A percentile compares a stretch with the other conserved stretches of the same genome.
These are phyloP conservation scores for Cactoblastis cactorum DNA, from an alignment of 2,888 invertebrate species.

Conservation along the genomic window DNA sequence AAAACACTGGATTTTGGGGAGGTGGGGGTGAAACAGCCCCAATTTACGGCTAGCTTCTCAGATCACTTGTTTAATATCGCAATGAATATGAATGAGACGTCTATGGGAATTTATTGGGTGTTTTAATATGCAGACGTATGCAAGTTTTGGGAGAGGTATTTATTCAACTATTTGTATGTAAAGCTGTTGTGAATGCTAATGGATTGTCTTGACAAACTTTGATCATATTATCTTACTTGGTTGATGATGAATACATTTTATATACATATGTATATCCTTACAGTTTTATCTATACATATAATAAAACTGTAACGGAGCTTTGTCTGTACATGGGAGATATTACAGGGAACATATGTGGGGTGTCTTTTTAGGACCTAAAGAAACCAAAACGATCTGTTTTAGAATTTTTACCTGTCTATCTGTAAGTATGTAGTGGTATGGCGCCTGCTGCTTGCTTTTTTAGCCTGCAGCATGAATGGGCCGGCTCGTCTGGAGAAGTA, in stretches of 20 bases:
- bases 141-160: not conserved
- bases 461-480: too few relatives aligned
- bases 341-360: too few relatives aligned
- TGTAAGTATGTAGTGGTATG: too few relatives aligned
- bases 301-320: too few relatives aligned
- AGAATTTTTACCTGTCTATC: too few relatives aligned
- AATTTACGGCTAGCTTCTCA: constrained; percentile 19
- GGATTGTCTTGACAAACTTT: not conserved
- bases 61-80: constrained; percentile 14
- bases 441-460: too few relatives aligned
- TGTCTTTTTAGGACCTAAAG: too few relatives aligned
- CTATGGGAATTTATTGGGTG: constrained; percentile 6
- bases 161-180: constrained; percentile 8
- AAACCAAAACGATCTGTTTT: too few relatives aligned
- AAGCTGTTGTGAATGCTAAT: constrained; percentile 7
- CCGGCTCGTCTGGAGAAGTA: too few relatives aligned
- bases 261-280: too few relatives aligned
- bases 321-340: too few relatives aligned
- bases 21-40: constrained; percentile 1
- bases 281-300: too few relatives aligned
- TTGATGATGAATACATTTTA: not conserved
- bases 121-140: constrained; percentile 8
- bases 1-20: constrained; percentile 19
- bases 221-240: not conserved
- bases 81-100: constrained; percentile 13